Evolutionary conservation across 2,797 vertebrate genomes (phyloP).

Genomic region (Diplodus puntazzo): DNA sequence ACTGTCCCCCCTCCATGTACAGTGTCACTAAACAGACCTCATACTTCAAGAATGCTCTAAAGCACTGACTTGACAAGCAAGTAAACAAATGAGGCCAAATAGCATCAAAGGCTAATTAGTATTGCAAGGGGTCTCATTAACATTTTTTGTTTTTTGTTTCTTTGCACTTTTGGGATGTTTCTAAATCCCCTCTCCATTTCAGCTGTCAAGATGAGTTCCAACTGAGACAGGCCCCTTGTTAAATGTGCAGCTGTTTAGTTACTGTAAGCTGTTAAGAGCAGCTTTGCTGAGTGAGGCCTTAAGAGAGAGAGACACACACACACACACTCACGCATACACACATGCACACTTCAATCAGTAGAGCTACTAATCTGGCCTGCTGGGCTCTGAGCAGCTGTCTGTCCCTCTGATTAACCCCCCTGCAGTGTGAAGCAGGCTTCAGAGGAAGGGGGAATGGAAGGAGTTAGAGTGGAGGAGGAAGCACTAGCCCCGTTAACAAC

Average conservation of each 20-base stretch:
- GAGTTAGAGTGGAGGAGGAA: slow-evolving; percentile 34
- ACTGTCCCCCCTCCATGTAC: not conserved
- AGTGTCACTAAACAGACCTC: not conserved
- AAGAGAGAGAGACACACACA: slow-evolving; percentile 23
- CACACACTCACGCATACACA: slow-evolving; percentile 27
- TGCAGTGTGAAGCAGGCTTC: slow-evolving; percentile 39
- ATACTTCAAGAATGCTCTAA: not conserved
- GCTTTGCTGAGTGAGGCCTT: slow-evolving; percentile 72
- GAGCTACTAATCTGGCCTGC: slow-evolving; percentile 77
- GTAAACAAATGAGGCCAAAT: not conserved
- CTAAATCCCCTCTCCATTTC: slow-evolving; percentile 64
- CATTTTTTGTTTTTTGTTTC: not conserved
- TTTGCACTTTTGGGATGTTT: slow-evolving; percentile 14
- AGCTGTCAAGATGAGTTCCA: slow-evolving; percentile 42
- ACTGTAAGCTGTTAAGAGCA: slow-evolving; percentile 80
- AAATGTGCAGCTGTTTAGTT: slow-evolving; percentile 80
- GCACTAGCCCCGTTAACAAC: not conserved
- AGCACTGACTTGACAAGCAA: slow-evolving; percentile 3
- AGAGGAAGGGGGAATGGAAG: slow-evolving; percentile 13
- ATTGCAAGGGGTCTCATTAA: not conserved
- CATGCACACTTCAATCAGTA: slow-evolving; percentile 57
- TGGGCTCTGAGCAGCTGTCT: slow-evolving; percentile 77
- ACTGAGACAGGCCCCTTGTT: slow-evolving; percentile 69
- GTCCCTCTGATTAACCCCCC: slow-evolving; percentile 76
- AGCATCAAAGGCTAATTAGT: not conserved